Percentiles rank a stretch among this genome's conserved stretches.
These are phyloP conservation scores for Babylonia areolata DNA, from an alignment of 1,140 invertebrate species.

Conservation along the genomic window DNA sequence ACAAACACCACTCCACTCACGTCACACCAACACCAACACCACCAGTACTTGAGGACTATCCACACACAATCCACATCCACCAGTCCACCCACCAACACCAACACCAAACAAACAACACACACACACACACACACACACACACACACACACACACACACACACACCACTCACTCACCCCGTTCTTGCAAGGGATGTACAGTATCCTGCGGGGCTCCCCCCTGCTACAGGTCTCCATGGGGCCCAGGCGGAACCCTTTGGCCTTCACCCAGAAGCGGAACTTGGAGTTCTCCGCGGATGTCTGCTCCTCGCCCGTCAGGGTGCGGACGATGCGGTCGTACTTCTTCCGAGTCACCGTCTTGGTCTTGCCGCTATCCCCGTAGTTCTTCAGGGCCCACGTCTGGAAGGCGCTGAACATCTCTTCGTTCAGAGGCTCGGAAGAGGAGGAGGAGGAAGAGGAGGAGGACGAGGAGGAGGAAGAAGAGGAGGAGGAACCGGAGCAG, in stretches of 20 bases:
- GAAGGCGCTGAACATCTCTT: slow-evolving; percentile 81
- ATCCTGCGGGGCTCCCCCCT: slow-evolving; percentile 44
- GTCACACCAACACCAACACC: too few relatives aligned
- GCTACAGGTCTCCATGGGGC: slow-evolving; percentile 79
- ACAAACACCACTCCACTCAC: too few relatives aligned
- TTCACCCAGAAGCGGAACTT: slow-evolving; percentile 98
- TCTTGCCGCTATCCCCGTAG: slow-evolving; percentile 95
- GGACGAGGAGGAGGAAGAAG: too few relatives aligned
- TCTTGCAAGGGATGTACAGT: slow-evolving; percentile 68
- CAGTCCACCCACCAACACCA: too few relatives aligned
- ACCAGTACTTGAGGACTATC: too few relatives aligned
- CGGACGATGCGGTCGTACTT: slow-evolving; percentile 92
- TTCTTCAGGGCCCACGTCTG: slow-evolving; percentile 91
- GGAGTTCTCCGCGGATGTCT: slow-evolving; percentile 88
- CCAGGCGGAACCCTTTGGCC: slow-evolving; percentile 92
- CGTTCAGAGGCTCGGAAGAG: slow-evolving; percentile 34
- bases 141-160: too few relatives aligned
- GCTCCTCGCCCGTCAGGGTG: slow-evolving; percentile 91
- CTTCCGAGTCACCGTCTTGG: slow-evolving; percentile 94
- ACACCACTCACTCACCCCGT: slow-evolving; percentile 65
- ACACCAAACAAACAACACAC: too few relatives aligned
- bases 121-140: too few relatives aligned
- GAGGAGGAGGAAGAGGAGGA: not conserved
- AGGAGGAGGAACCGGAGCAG: too few relatives aligned
- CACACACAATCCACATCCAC: too few relatives aligned